Base-by-base conservation (phyloP, 2,888 invertebrate genomes). In the Nesidiocoris tenuis region DNA sequence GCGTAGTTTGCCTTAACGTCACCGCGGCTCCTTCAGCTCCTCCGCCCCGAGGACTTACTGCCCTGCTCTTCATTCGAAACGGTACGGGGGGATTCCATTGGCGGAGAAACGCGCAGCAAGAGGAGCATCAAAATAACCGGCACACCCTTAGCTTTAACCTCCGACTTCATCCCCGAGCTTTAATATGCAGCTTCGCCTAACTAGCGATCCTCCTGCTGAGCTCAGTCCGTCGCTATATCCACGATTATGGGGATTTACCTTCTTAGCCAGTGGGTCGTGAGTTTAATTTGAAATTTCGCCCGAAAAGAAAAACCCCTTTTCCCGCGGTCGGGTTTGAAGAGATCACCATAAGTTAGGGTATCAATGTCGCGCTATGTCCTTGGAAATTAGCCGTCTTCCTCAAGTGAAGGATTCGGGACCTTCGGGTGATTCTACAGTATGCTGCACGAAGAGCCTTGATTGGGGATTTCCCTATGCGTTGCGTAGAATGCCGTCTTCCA, bases 151-250 rank as follows among this genome's bases (percentile, higher is more conserved):
- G 16, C 66, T 24, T 18, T 65, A 3, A 17, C 25, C 21, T 56
- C 68, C 39, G 9, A 55, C 68, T 23, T 59, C 24, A 23, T 57
- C 68, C 56, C n/a, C 16, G 23, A 57, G 68, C 57, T 68, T 68
- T 68, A 68, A 68, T 68, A 68, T 59, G 56, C 59, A 68, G 68
- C 68, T 68, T 68, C 22, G 22, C 66, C 18, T 66, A 55, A 66
- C 66, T 68, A 68, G 68, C 68, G 16, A 1, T 22, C 56, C 22
- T 56, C 23, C 57, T n/a, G 21, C 18, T 55, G 18, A 23, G 2
- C 16, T 64, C 2, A 7, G 24, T 7, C 18, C 55, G 18, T 65
- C 39, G 7, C 18, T 55, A 39, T 39, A 3, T 39, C 39, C 3
- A 39, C 39, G 39, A 39, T 39, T 39, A 39, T 12, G 39, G 12